These are phyloP conservation scores for Gallinago undulata DNA, from an alignment of 2,113 vertebrate genomes.

Conservation along the genomic window DNA sequence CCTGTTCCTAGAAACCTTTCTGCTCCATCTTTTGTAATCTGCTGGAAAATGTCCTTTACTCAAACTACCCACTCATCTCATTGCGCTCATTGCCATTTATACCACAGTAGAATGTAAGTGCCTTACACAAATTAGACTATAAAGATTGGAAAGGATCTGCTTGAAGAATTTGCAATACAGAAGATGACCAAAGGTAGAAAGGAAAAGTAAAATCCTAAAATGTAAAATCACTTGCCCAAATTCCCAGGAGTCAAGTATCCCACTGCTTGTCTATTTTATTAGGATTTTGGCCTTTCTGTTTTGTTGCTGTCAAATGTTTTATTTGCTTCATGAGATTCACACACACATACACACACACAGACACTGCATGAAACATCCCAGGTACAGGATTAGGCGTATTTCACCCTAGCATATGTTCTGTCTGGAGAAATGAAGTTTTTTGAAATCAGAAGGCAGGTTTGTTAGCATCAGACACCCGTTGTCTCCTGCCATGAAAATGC, in stretches of 20 bases:
- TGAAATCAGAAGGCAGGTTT: constrained; percentile 3
- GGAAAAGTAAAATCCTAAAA: not conserved
- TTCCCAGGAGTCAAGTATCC: not conserved
- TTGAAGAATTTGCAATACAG: not conserved
- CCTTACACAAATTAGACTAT: not conserved
- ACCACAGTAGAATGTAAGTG: not conserved
- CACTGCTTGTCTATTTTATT: not conserved
- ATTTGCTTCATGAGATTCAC: not conserved
- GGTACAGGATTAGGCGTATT: not conserved
- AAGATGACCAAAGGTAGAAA: not conserved
- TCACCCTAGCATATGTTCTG: not conserved
- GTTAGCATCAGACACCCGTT: not conserved
- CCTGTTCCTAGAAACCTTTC: not conserved
- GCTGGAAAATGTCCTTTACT: not conserved
- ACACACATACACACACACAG: not conserved
- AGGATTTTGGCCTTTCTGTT: not conserved
- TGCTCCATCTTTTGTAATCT: not conserved
- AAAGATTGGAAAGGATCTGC: not conserved
- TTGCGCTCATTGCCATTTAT: not conserved
- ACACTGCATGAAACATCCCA: not conserved
- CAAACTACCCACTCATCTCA: not conserved
- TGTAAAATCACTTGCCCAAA: not conserved
- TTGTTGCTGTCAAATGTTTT: not conserved
- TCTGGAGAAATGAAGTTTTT: not conserved
- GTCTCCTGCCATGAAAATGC: not conserved